Base-by-base conservation (phyloP, 2,113 vertebrate genomes). In the Meles meles region DNA sequence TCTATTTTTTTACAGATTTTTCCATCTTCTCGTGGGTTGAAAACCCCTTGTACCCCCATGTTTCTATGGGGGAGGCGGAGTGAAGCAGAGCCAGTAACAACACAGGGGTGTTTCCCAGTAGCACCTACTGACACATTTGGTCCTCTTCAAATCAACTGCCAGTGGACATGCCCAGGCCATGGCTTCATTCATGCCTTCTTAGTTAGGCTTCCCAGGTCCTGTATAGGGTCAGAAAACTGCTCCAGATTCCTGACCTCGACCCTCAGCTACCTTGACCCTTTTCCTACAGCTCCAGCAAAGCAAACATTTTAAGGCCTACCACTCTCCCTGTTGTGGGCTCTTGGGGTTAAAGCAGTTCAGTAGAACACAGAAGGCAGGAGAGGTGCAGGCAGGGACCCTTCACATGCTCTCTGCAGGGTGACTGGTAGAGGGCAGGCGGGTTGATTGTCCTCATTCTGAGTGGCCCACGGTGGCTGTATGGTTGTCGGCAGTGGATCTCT, bases 31-130 rank as follows among this genome's bases (percentile, higher is more conserved):
- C 13, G 11, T 74, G 39, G 17, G 39, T 91, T 91, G 82, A 93
- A 94, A 76, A 76, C 42, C 39, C 25, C 25, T 74, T 74, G 39
- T 39, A 74, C 72, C 13, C 72, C 39, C 72, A 29, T 74, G 39
- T 44, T 74, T 39, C 25, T 44, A 7, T 44, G 29, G 25, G 55
- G 6, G 37, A 4, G 29, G 7, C 17, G 15, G 20, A n/a, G n/a
- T 5, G 4, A 71, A 14, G 2, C 1, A 27, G 57, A 63, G 9
- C 14, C 11, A 0, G 27, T 11, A 3, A 31, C 12, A 5, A 1
- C 31, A 1, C 7, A 0, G 14, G 4, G 74, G 17, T 23, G 42
- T 42, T 44, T 83, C 47, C n/a, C 21, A 9, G 27, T 1, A 39
- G 44, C 11, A 29, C 39, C 44, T 23, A 6, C 29, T 0, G 4